A percentile compares a stretch with the other conserved stretches of the same genome.
These are phyloP conservation scores for Linnaemya tessellans DNA, from an alignment of 2,888 invertebrate species.

Conservation along the genomic window DNA sequence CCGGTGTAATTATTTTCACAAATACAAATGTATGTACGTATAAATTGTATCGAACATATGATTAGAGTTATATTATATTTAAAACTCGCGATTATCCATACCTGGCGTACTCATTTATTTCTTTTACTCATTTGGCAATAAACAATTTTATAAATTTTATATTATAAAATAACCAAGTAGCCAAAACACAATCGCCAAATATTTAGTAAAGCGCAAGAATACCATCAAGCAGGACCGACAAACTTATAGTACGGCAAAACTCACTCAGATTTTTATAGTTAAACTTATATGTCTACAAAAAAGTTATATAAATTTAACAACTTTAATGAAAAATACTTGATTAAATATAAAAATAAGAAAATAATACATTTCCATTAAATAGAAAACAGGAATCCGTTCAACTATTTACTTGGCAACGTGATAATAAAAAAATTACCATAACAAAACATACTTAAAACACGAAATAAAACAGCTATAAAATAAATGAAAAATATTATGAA, in stretches of 20 bases:
- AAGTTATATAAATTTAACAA: neutral
- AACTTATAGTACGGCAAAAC: conserved; percentile 43
- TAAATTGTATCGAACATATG: too few relatives aligned
- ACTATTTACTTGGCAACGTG: conserved; percentile 45
- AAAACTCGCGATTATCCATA: neutral
- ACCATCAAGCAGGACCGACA: conserved; percentile 16
- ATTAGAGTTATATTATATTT: neutral
- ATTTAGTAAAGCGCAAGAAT: conserved; percentile 63
- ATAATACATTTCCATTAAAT: neutral
- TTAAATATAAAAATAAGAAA: conserved; percentile 1
- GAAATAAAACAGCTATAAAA: conserved; percentile 4
- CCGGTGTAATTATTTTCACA: too few relatives aligned
- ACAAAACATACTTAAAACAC: conserved; percentile 33
- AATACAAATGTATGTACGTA: too few relatives aligned
- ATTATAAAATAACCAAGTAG: conserved; percentile 37
- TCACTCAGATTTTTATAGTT: neutral
- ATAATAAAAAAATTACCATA: conserved; percentile 48
- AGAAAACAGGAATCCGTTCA: conserved; percentile 9
- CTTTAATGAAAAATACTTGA: neutral
- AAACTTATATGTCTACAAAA: conserved; percentile 1
- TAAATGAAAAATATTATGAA: conserved; percentile 18
- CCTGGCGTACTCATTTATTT: conserved; percentile 13
- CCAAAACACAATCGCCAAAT: conserved; percentile 18
- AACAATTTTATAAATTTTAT: conserved; percentile 36
- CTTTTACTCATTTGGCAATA: conserved; percentile 34